phyloP scores from a whole-genome alignment of 2,797 vertebrate genomes.

The Premnoplex brunnescens region DNA sequence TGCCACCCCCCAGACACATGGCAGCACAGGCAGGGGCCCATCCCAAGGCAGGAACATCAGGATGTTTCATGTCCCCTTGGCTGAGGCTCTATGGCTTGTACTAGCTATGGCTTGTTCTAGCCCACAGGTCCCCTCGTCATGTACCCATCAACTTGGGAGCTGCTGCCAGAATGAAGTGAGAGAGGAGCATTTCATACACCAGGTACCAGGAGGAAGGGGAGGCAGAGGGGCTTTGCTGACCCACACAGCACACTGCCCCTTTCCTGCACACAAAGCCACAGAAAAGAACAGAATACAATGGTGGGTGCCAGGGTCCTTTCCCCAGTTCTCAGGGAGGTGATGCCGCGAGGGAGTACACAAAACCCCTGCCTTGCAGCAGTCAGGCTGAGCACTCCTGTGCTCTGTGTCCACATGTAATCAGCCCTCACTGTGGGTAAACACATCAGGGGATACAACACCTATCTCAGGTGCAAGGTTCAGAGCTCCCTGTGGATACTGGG shows the following conservation, averaged over 20 bases:
- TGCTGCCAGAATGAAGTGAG: neutral
- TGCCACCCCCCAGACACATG: fast-evolving
- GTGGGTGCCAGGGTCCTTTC: neutral
- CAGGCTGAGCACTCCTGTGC: neutral
- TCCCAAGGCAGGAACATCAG: neutral
- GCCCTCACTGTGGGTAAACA: neutral
- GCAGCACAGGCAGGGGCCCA: neutral
- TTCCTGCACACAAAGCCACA: neutral
- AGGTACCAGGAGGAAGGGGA: neutral
- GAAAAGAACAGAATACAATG: fast-evolving
- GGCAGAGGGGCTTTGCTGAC: neutral
- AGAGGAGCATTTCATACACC: fast-evolving
- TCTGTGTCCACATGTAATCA: fast-evolving
- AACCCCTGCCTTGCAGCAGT: neutral
- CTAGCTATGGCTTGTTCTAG: neutral
- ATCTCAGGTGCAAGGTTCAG: neutral
- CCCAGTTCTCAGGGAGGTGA: fast-evolving
- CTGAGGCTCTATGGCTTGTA: neutral
- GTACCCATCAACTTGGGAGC: neutral
- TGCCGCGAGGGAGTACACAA: fast-evolving
- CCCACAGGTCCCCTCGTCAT: neutral
- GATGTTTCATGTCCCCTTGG: neutral
- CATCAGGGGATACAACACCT: fast-evolving
- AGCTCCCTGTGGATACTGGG: neutral
- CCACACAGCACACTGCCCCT: neutral